Evolutionary conservation across 2,797 vertebrate species (phyloP).

Genomic region (Lophotriccus pileatus): DNA sequence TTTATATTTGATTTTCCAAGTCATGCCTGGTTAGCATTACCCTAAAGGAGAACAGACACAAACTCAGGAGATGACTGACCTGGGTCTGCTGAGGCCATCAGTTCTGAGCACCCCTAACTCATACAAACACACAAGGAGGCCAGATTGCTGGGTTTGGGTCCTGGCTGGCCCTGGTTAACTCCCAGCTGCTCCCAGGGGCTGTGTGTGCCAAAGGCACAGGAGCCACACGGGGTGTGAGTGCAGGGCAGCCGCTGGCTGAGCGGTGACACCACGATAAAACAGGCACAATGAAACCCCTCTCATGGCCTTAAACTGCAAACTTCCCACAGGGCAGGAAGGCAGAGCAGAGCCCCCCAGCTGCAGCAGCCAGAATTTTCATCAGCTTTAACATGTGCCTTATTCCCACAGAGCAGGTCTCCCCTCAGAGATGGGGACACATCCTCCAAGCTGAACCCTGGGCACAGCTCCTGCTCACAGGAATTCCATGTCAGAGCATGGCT

Average conservation of each 20-base stretch:
- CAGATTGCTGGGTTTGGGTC: background rate
- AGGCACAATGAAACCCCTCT: background rate
- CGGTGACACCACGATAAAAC: background rate
- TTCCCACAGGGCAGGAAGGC: background rate
- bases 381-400: background rate
- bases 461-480: background rate
- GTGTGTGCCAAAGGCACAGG: background rate
- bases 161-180: background rate
- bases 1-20: background rate
- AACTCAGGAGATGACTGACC: background rate
- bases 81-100: background rate
- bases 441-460: background rate
- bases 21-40: background rate
- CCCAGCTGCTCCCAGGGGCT: background rate
- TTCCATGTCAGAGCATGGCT: background rate
- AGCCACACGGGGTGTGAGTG: accelerated
- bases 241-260: background rate
- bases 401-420: background rate
- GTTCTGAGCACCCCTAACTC: background rate
- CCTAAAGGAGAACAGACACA: background rate
- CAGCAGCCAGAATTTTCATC: background rate
- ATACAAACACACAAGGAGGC: background rate
- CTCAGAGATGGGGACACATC: background rate
- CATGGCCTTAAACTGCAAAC: background rate
- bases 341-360: background rate